A percentile compares a stretch with the other conserved stretches of the same genome.
These are phyloP conservation scores for Rana temporaria DNA, from an alignment of 2,113 vertebrate genomes.

Conservation along the genomic window DNA sequence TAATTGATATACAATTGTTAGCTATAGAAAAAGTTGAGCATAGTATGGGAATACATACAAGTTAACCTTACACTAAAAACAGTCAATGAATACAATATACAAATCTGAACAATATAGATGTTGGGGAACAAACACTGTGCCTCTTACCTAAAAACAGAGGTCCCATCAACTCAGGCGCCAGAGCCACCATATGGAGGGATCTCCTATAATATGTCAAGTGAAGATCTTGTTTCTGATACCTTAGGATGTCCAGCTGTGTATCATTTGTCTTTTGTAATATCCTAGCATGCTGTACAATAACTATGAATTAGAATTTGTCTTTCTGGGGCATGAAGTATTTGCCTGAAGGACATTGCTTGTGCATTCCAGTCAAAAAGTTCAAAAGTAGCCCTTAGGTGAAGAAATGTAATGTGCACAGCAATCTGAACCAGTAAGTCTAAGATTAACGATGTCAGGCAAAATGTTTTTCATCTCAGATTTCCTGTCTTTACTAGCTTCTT, in stretches of 20 bases:
- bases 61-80: no score
- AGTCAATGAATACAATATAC: no score
- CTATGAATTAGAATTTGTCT: conserved; percentile 17
- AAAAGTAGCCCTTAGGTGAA: conserved; percentile 1
- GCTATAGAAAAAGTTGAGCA: no score
- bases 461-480: not conserved
- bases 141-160: no score
- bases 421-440: not conserved
- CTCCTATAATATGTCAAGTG: not conserved
- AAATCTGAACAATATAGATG: no score
- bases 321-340: conserved; percentile 31
- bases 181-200: no score
- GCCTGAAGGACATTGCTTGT: not conserved
- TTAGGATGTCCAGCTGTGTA: not conserved
- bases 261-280: not conserved
- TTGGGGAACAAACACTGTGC: no score
- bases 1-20: no score
- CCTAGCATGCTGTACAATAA: not conserved
- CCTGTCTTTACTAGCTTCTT: not conserved
- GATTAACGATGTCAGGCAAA: conserved; percentile 23
- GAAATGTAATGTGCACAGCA: conserved; percentile 8
- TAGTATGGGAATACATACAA: no score
- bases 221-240: not conserved
- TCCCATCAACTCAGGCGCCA: no score
- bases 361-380: conserved; percentile 20